phyloP scores from a whole-genome alignment of 2,888 invertebrate genomes.

The Macaria notata region DNA sequence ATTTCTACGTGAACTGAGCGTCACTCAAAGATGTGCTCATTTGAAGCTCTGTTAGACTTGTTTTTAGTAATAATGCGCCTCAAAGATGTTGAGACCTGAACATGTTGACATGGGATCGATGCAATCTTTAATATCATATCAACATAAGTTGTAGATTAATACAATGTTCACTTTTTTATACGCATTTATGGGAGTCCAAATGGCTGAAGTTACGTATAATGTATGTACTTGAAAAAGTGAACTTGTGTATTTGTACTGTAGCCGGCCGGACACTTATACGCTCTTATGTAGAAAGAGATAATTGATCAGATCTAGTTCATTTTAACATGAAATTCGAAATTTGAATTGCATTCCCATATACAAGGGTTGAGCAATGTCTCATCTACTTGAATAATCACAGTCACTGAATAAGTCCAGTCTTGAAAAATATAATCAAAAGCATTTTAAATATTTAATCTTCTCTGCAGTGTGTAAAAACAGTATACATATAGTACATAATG shows the following conservation, averaged over 20 bases:
- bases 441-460: too few relatives aligned
- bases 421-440: too few relatives aligned
- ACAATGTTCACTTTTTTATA: slow-evolving; percentile 35
- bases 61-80: slow-evolving; percentile 12
- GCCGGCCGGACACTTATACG: neutral
- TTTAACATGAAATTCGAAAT: neutral
- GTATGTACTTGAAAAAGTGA: slow-evolving; percentile 22
- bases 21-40: slow-evolving; percentile 29
- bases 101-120: slow-evolving; percentile 42
- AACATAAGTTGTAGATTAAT: slow-evolving; percentile 37
- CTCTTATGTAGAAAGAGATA: neutral
- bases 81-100: slow-evolving; percentile 21
- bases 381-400: too few relatives aligned
- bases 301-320: neutral
- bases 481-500: too few relatives aligned
- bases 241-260: slow-evolving; percentile 28
- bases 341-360: too few relatives aligned
- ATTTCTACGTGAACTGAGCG: slow-evolving; percentile 15
- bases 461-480: too few relatives aligned
- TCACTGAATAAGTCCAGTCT: too few relatives aligned
- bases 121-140: slow-evolving; percentile 55
- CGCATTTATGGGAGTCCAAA: slow-evolving; percentile 28
- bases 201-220: slow-evolving; percentile 1
- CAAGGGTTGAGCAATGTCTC: too few relatives aligned
- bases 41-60: slow-evolving; percentile 20